These are phyloP conservation scores for Caenorhabditis imperialis DNA, from an alignment of 2,888 invertebrate genomes.

Conservation along the genomic window DNA sequence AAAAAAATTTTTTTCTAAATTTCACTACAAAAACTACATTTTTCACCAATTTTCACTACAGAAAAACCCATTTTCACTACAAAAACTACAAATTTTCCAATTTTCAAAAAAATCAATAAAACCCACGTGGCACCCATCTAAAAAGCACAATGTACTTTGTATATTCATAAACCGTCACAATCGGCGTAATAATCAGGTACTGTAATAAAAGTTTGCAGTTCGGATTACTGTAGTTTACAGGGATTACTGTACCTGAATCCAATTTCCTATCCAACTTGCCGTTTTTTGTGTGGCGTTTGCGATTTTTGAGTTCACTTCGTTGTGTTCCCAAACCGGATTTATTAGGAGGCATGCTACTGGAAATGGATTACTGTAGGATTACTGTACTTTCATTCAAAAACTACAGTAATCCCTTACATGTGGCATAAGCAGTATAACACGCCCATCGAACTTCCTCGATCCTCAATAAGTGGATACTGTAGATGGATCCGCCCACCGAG, in stretches of 20 bases:
- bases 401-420: slow-evolving; percentile 54
- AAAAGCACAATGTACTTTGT: slow-evolving; percentile 71
- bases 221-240: background rate
- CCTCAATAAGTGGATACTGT: slow-evolving; percentile 53
- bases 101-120: background rate
- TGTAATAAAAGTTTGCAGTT: slow-evolving; percentile 26
- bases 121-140: slow-evolving; percentile 73
- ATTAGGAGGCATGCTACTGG: slow-evolving; percentile 69
- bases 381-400: no score
- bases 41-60: slow-evolving; percentile 1
- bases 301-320: slow-evolving; percentile 71
- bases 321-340: slow-evolving; percentile 73
- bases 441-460: slow-evolving; percentile 49
- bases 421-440: slow-evolving; percentile 63
- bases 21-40: background rate
- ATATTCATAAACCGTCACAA: slow-evolving; percentile 62
- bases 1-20: no score
- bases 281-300: slow-evolving; percentile 11
- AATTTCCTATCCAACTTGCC: slow-evolving; percentile 19
- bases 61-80: no score
- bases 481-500: slow-evolving; percentile 54
- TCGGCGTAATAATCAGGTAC: slow-evolving; percentile 62
- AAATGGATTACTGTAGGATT: slow-evolving; percentile 7
- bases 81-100: background rate
- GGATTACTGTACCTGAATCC: slow-evolving; percentile 30